Percentiles rank a stretch among this genome's conserved stretches.
These are phyloP conservation scores for Rugalucina vietnamica DNA, from an alignment of 2,888 invertebrate genomes.

Conservation along the genomic window DNA sequence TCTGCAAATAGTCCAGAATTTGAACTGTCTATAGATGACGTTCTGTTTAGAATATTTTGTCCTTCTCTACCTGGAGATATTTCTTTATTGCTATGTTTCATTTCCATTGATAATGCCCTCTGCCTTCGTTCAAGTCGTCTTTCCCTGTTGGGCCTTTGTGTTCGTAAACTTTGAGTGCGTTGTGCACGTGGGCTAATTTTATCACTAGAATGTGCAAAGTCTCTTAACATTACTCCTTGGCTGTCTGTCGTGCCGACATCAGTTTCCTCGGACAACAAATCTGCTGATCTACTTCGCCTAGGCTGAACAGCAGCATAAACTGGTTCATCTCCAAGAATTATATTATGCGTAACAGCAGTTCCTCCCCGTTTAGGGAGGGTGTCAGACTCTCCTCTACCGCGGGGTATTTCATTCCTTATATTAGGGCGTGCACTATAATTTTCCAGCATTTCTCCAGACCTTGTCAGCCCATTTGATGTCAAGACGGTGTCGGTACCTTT, in stretches of 20 bases:
- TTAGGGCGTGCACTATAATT: not conserved
- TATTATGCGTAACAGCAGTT: not conserved
- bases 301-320: not conserved
- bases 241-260: not conserved
- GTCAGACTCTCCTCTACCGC: slow-evolving; percentile 18
- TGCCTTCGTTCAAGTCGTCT: slow-evolving; percentile 45
- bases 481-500: not conserved
- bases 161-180: slow-evolving; percentile 33
- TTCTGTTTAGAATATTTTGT: not conserved
- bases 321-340: not conserved
- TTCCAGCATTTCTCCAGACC: not conserved
- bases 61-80: not conserved
- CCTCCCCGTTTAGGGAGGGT: not conserved
- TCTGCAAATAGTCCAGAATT: slow-evolving; percentile 45
- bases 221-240: slow-evolving; percentile 16
- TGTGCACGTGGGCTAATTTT: slow-evolving; percentile 26
- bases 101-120: slow-evolving; percentile 53
- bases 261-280: slow-evolving; percentile 27
- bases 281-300: slow-evolving; percentile 48
- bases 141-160: slow-evolving; percentile 8
- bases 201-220: slow-evolving; percentile 38
- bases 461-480: not conserved
- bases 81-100: slow-evolving; percentile 41
- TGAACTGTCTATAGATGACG: slow-evolving; percentile 34
- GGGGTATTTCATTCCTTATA: slow-evolving; percentile 28